Base-by-base conservation (phyloP, 2,113 vertebrate species). In the Varanus komodoensis region DNA sequence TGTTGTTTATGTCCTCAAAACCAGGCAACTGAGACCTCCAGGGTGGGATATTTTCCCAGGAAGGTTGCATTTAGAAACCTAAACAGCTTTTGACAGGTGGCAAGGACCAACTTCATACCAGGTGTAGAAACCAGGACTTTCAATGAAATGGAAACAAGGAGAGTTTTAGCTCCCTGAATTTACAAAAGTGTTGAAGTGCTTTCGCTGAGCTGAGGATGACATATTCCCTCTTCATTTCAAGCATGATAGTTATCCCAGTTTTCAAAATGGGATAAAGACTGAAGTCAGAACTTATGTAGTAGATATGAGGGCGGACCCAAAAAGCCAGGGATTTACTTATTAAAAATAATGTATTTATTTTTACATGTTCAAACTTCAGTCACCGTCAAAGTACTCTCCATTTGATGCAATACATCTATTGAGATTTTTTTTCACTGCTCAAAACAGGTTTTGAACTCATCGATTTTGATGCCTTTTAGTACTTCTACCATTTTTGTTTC, bases 231-330 rank as follows among this genome's bases (percentile, higher is more conserved):
- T 84, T 44, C 90, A 77, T 68, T 67, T 91, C 44, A 38, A 48
- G 80, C 38, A 38, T 29, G 61, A 27, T 77, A 27, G 73, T n/a
- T 67, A n/a, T 71, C 69, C 82, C 50, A 52, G 32, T 23, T 78
- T 89, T 77, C 50, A 71, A 52, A 57, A 21, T 21, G n/a, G 21
- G 34, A 75, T 34, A 64, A 57, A 54, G 0, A 88, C 52, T 34
- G 93, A 94, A 8, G 78, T 1, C 86, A 93, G 84, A 93, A 93
- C 25, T 79, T 52, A 48, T 54, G 44, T 48, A 89, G 32, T 3
- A 29, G 44, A 82, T 44, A 44, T 44, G 38, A 44, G 38, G 38
- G 38, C 38, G 38, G 38, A 44, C 38, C 38, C 38, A 44, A 44
- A 44, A 44, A 44, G 38, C 3, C 38, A 44, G 38, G 38, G 38